These are phyloP conservation scores for Myotis findleyi DNA, from an alignment of 2,797 vertebrate species.

Conservation along the genomic window DNA sequence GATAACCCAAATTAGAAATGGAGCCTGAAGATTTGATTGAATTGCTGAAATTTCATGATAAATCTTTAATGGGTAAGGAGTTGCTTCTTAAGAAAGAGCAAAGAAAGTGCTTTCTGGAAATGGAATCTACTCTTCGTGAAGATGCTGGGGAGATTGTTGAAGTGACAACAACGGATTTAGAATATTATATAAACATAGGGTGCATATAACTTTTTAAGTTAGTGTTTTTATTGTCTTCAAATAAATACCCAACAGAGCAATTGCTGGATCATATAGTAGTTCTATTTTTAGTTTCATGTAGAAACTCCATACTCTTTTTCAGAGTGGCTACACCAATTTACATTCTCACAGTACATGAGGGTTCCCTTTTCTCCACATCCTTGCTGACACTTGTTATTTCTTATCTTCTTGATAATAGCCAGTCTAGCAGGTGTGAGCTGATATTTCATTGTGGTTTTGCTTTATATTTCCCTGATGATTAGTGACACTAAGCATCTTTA, in stretches of 20 bases:
- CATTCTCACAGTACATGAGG: background rate
- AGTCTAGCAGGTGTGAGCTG: background rate
- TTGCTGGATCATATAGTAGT: background rate
- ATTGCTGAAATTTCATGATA: background rate
- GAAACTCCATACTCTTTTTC: background rate
- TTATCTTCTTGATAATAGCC: background rate
- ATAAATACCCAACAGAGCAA: background rate
- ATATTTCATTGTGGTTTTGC: background rate
- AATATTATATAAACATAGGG: background rate
- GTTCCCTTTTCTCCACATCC: background rate
- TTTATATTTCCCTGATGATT: background rate
- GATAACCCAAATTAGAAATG: background rate
- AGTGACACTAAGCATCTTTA: background rate
- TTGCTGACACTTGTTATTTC: background rate
- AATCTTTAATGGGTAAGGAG: background rate
- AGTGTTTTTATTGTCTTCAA: background rate
- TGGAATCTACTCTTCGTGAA: background rate
- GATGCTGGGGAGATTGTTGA: background rate
- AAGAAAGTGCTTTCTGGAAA: background rate
- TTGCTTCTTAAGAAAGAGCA: background rate
- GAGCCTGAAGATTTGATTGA: background rate
- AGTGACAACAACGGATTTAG: background rate
- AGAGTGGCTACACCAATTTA: background rate
- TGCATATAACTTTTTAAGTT: background rate
- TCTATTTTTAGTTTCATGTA: background rate